Conservation (phyloP, 2,113 vertebrate genomes). For the Archocentrus centrarchus region DNA sequence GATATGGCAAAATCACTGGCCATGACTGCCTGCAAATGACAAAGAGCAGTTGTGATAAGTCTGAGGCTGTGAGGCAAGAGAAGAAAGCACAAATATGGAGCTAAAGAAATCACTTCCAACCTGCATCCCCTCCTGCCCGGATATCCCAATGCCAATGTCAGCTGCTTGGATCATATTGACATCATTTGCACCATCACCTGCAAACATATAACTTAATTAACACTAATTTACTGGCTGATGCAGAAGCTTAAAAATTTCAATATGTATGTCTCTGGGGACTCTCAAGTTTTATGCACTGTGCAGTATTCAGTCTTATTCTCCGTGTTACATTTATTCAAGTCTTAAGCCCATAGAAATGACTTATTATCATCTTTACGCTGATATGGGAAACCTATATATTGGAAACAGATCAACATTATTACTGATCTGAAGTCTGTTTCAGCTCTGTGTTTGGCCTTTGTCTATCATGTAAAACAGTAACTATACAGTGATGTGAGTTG, state of each 20-base stretch:
- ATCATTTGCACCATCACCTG: conserved; percentile 96
- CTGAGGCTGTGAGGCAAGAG: not conserved
- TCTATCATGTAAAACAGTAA: not conserved
- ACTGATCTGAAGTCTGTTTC: not conserved
- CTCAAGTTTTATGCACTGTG: not conserved
- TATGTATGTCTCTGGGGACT: too few species aligned
- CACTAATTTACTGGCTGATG: not conserved
- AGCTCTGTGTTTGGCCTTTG: not conserved
- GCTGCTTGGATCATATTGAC: conserved; percentile 98
- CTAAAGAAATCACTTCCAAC: conserved; percentile 69
- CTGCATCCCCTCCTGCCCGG: conserved; percentile 98
- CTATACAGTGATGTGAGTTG: not conserved
- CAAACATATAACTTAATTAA: conserved; percentile 11
- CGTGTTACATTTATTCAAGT: not conserved
- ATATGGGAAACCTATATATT: not conserved
- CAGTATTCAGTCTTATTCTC: not conserved
- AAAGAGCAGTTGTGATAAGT: not conserved
- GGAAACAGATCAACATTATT: not conserved
- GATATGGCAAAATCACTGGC: conserved; percentile 95
- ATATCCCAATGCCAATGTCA: conserved; percentile 92
- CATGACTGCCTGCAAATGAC: conserved; percentile 90
- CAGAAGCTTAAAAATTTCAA: not conserved
- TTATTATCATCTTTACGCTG: not conserved
- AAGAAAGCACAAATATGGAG: not conserved
- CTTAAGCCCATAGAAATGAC: not conserved